A percentile compares a stretch with the other conserved stretches of the same genome.
phyloP scores from a whole-genome alignment of 2,888 invertebrate species.

The Pogonocherus hispidulus region DNA sequence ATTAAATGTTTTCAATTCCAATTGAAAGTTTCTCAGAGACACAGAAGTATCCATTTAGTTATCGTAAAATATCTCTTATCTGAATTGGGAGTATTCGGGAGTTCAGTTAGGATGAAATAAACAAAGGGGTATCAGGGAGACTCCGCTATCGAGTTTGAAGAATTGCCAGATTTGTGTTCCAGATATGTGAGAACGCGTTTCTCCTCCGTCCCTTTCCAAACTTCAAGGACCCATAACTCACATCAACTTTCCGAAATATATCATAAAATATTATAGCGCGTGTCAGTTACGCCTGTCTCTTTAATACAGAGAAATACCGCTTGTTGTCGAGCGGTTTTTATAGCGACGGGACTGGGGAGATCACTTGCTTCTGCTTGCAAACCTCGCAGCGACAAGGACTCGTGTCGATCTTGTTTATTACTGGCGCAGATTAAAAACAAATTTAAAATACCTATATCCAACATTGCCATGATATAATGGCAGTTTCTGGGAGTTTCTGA shows the following conservation, averaged over 20 bases:
- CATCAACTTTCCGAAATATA: constrained; percentile 61
- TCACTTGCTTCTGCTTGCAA: not conserved
- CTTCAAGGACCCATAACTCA: constrained; percentile 61
- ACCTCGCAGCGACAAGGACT: too few relatives aligned
- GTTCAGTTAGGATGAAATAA: constrained; percentile 41
- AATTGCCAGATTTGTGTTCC: constrained; percentile 58
- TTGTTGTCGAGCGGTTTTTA: constrained; percentile 9
- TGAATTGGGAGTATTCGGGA: constrained; percentile 28
- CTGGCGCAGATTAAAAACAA: too few relatives aligned
- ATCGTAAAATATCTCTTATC: constrained; percentile 52
- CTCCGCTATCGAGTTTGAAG: constrained; percentile 49
- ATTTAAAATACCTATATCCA: too few relatives aligned
- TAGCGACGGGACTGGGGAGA: not conserved
- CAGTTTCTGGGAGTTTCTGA: too few relatives aligned
- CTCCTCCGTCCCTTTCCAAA: constrained; percentile 57
- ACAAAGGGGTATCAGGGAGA: constrained; percentile 41
- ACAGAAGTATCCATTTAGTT: constrained; percentile 54
- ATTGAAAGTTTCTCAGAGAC: constrained; percentile 44
- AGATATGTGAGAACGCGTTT: constrained; percentile 56
- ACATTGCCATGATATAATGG: too few relatives aligned
- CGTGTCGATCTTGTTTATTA: too few relatives aligned
- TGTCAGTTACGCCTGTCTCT: constrained; percentile 23
- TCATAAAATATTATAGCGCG: constrained; percentile 51
- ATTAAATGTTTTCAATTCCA: constrained; percentile 33
- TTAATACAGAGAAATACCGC: constrained; percentile 16